Evolutionary conservation across 2,113 vertebrate genomes (phyloP).

Genomic region (Prionailurus viverrinus): DNA sequence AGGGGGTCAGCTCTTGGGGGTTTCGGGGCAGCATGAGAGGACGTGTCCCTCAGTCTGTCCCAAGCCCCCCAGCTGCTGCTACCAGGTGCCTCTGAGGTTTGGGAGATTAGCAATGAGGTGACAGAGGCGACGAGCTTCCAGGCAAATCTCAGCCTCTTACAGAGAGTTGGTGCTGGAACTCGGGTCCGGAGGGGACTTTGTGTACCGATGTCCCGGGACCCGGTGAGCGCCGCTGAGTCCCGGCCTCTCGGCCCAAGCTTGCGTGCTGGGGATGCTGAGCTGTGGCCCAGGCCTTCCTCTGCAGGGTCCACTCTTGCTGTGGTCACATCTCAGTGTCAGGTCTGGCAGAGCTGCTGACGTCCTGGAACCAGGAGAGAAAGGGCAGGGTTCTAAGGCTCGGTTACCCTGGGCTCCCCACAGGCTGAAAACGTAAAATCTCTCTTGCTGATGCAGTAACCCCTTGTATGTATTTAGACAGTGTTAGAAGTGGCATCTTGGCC

Average conservation of each 20-base stretch:
- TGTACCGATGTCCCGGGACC: background rate
- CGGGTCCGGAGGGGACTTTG: background rate
- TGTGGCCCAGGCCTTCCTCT: background rate
- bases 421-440: background rate
- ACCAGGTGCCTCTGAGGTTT: fast-evolving
- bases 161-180: background rate
- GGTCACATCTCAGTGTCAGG: background rate
- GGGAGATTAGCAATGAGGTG: background rate
- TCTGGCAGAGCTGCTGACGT: background rate
- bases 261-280: fast-evolving
- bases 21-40: background rate
- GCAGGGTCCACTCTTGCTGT: no score
- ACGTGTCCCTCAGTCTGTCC: background rate
- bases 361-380: background rate
- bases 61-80: background rate
- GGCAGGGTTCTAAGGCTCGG: background rate
- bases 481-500: background rate
- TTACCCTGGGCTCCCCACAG: background rate
- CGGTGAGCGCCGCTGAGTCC: background rate
- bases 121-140: background rate
- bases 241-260: background rate
- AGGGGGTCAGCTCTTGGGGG: background rate
- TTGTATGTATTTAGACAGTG: background rate
- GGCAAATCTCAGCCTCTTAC: background rate
- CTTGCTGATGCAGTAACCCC: fast-evolving